These are phyloP conservation scores for Chroicocephalus ridibundus DNA, from an alignment of 2,113 vertebrate genomes.

Conservation along the genomic window DNA sequence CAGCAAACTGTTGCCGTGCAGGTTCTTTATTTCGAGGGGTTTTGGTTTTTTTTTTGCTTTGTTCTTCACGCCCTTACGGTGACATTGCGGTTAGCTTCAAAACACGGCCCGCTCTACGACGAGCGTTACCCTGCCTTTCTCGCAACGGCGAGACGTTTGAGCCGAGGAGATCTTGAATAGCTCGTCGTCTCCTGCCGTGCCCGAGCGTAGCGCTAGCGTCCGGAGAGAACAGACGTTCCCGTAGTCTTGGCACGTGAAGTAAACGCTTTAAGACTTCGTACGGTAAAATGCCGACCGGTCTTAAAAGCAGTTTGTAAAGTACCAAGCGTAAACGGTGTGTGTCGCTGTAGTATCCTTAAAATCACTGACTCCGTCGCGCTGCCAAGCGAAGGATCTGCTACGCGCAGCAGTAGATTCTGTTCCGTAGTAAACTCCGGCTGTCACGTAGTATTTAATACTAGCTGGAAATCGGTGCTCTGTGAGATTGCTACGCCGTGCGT, in stretches of 20 bases:
- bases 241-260: background rate
- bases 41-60: constrained; percentile 20
- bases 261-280: background rate
- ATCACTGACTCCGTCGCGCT: background rate
- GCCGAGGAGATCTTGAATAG: background rate
- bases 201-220: background rate
- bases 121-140: background rate
- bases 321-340: background rate
- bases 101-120: background rate
- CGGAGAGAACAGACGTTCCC: background rate
- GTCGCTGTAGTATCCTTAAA: background rate
- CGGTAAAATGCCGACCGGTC: background rate
- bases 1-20: constrained; percentile 65
- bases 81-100: constrained; percentile 11
- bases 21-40: no score
- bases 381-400: background rate
- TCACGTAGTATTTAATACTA: background rate
- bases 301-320: constrained; percentile 3
- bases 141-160: background rate
- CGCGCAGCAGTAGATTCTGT: constrained; percentile 6
- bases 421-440: background rate
- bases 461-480: background rate
- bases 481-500: background rate
- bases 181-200: background rate
- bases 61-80: constrained; percentile 53